Percentiles rank a stretch among this genome's conserved stretches.
Conservation (phyloP, 2,888 invertebrate genomes). For the Tanypteryx hageni region DNA sequence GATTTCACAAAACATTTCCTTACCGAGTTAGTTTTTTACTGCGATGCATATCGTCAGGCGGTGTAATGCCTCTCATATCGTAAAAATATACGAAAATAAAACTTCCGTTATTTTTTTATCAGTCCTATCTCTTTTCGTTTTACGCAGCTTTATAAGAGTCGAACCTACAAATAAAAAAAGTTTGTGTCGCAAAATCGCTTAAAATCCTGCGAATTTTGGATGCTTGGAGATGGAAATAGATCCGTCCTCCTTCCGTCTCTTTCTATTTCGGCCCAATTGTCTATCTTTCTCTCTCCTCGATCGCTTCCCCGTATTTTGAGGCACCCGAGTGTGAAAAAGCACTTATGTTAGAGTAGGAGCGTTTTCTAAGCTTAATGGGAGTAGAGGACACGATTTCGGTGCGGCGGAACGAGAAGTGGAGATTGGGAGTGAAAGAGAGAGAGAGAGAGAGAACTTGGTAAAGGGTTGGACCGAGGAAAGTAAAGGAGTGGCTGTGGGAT, state of each 20-base stretch:
- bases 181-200: neutral
- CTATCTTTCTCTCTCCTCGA: conserved; percentile 1
- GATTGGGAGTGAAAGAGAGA: neutral
- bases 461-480: neutral
- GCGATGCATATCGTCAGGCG: conserved; percentile 66
- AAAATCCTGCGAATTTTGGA: conserved; percentile 66
- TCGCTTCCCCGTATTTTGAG: conserved; percentile 57
- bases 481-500: neutral
- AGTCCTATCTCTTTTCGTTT: neutral
- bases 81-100: too few relatives aligned
- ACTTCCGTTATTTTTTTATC: too few relatives aligned
- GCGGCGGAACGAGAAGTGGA: neutral
- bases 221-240: conserved; percentile 69
- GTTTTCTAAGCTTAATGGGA: conserved; percentile 55
- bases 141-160: neutral
- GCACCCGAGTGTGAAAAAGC: conserved; percentile 60
- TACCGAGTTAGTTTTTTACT: conserved; percentile 5
- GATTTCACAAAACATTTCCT: conserved; percentile 70
- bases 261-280: conserved; percentile 22
- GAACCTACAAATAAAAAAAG: neutral
- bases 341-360: conserved; percentile 45
- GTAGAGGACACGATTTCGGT: conserved; percentile 49
- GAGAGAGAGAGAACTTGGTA: neutral
- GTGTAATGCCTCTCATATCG: conserved; percentile 41
- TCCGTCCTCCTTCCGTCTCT: conserved; percentile 58